Conservation (phyloP, 2,888 invertebrate species). For the Amphipyra tragopoginis region DNA sequence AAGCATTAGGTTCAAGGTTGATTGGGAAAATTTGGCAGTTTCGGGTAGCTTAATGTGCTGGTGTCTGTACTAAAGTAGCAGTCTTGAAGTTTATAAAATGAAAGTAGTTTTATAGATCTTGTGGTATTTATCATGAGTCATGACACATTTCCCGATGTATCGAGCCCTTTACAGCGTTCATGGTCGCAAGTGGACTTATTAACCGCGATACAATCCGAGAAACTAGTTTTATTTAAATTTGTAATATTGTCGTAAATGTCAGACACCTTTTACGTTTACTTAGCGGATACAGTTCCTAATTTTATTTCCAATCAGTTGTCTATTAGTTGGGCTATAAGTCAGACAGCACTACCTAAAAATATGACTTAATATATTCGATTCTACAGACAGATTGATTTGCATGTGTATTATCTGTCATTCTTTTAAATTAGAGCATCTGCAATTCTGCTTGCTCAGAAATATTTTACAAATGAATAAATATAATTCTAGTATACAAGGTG, state of each 20-base stretch:
- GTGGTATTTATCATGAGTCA: conserved; percentile 4
- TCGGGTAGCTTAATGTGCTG: no score
- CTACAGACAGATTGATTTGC: no score
- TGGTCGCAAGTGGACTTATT: conserved; percentile 20
- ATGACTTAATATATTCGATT: no score
- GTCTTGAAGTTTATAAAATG: conserved; percentile 7
- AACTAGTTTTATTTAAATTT: conserved; percentile 44
- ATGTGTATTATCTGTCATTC: no score
- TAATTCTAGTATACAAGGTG: no score
- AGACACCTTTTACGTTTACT: conserved; percentile 21
- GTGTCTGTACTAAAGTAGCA: neutral
- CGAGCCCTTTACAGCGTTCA: conserved; percentile 19
- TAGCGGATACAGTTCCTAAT: conserved; percentile 15
- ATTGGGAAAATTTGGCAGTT: no score
- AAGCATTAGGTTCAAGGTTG: no score
- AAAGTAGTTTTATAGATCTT: conserved; percentile 13
- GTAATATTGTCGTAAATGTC: conserved; percentile 35
- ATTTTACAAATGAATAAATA: no score
- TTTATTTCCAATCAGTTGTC: conserved; percentile 15
- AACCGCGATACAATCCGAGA: conserved; percentile 2
- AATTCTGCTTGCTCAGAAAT: no score
- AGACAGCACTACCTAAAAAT: conserved; percentile 8
- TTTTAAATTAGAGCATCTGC: no score
- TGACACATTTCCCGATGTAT: conserved; percentile 24
- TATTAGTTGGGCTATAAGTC: conserved; percentile 20